Conservation (phyloP, 1,140 invertebrate genomes). For the Varroa destructor region DNA sequence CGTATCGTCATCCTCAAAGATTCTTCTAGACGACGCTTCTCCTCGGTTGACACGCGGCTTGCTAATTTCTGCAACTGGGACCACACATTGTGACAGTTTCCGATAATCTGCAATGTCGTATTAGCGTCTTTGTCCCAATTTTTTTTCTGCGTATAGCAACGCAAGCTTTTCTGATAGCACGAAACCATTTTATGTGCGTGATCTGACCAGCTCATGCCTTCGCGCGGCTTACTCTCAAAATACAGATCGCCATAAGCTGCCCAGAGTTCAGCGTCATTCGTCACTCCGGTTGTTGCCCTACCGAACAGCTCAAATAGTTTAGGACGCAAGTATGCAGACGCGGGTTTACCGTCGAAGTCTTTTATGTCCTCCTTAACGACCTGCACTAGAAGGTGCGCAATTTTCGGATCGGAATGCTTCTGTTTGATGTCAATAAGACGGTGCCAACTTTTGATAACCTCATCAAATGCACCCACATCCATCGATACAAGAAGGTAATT, state of each 20-base stretch:
- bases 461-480: conserved; percentile 47
- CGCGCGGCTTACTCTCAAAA: conserved; percentile 30
- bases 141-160: conserved; percentile 43
- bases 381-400: conserved; percentile 58
- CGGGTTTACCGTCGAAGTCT: conserved; percentile 47
- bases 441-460: conserved; percentile 67
- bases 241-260: conserved; percentile 56
- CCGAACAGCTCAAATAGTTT: conserved; percentile 63
- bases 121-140: conserved; percentile 48
- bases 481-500: conserved; percentile 72
- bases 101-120: conserved; percentile 24
- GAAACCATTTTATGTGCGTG: conserved; percentile 48
- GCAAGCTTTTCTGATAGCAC: conserved; percentile 45
- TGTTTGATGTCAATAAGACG: conserved; percentile 64
- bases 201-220: conserved; percentile 37
- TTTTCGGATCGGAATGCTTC: conserved; percentile 61
- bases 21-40: background rate
- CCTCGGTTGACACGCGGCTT: background rate
- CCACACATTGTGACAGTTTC: background rate
- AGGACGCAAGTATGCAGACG: conserved; percentile 43
- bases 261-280: conserved; percentile 60
- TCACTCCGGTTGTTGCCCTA: conserved; percentile 52
- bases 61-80: background rate
- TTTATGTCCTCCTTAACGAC: conserved; percentile 52
- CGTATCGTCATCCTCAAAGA: background rate